Evolutionary conservation across 2,797 vertebrate species (phyloP).

Genomic region (Acipenser transmontanus): DNA sequence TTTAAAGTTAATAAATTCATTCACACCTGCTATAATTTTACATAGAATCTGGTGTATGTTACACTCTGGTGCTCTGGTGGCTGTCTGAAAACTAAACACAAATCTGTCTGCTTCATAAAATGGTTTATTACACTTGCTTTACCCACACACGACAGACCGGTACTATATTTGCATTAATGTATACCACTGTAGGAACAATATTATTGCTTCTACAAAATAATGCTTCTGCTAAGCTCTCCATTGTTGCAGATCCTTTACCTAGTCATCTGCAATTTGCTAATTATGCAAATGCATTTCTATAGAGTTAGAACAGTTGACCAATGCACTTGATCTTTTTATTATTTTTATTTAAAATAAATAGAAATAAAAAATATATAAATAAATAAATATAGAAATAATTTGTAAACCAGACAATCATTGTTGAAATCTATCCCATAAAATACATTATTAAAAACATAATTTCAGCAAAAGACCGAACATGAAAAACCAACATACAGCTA

Average conservation of each 20-base stretch:
- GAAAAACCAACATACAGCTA: background rate
- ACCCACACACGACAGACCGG: background rate
- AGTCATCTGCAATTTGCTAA: background rate
- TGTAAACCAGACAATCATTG: no score
- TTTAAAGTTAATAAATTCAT: no score
- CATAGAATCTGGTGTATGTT: no score
- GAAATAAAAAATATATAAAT: background rate
- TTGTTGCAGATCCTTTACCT: constrained; percentile 2
- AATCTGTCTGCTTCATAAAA: background rate
- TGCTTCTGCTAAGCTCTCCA: constrained; percentile 6
- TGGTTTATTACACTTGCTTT: constrained; percentile 4
- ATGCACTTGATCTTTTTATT: background rate
- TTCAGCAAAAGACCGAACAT: background rate
- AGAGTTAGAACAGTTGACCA: background rate
- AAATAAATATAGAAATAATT: background rate
- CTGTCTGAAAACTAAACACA: background rate
- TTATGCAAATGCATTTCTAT: background rate
- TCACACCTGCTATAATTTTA: no score
- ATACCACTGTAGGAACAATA: constrained; percentile 13
- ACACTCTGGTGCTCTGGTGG: background rate
- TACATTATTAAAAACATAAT: background rate
- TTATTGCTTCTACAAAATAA: constrained; percentile 9
- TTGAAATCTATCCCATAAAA: no score
- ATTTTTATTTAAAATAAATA: background rate
- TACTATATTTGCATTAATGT: constrained; percentile 12